Base-by-base conservation (phyloP, 2,113 vertebrate genomes). In the Australoheros scitulus region DNA sequence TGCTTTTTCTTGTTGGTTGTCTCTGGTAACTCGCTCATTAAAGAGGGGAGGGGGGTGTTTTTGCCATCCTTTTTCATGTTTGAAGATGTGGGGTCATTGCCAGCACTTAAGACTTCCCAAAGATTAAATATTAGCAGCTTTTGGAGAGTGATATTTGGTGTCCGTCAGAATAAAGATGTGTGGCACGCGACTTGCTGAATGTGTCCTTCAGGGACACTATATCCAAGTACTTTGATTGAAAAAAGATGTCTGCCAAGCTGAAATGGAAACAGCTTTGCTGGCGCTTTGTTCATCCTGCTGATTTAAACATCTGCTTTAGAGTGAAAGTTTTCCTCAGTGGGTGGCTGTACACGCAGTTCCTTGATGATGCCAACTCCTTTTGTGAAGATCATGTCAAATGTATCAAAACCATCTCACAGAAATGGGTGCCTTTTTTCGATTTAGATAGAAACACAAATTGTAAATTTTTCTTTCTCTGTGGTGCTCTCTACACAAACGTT, bases 1-100 rank as follows among this genome's bases (percentile, higher is more conserved):
- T 92, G 89, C 91, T 87, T 91, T 91, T 90, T 89, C 77, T 87
- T 90, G 88, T 83, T 90, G 85, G 61, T 87, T 90, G 61, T 86
- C 58, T 92, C 64, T 91, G 81, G 83, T 83, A 81, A 87, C 61
- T 72, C 17, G 74, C 78, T 88, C 80, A 63, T 63, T 84, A 77
- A 56, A 24, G 41, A 79, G 24, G 15, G 57, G 72, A 56, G 55
- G 38, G 76, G 24, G 60, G 57, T 57, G 29, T 29, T 24, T 84
- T 50, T 89, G 22, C 76, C 77, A 82, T 85, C n/a, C 17, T 61
- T 85, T 87, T 86, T 74, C 78, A 87, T 81, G 60, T 63, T 60
- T 24, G 74, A 89, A 41, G 70, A 79, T 87, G 72, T 76, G 26
- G 29, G 84, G 77, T 70, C 81, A 70, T 91, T 83, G 56, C 86